Conservation (phyloP, 2,113 vertebrate genomes). For the Lamprologus tigripictilis region DNA sequence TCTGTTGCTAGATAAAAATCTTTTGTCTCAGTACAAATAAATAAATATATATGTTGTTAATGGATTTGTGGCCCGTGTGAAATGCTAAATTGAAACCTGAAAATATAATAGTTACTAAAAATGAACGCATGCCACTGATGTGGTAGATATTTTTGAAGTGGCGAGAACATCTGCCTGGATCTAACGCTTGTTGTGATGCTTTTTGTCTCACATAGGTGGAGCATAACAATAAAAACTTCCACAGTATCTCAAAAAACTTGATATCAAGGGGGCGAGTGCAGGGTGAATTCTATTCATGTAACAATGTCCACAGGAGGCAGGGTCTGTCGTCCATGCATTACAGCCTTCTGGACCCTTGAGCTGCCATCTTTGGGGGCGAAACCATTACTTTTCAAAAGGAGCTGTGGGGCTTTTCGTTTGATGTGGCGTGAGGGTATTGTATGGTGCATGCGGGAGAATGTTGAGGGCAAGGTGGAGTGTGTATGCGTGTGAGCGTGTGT, state of each 20-base stretch:
- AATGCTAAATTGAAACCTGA: not conserved
- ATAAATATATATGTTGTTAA: not conserved
- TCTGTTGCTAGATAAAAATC: not conserved
- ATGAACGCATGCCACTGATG: not conserved
- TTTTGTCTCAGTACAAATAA: not conserved
- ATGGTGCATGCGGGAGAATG: slow-evolving; percentile 63
- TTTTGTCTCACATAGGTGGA: not conserved
- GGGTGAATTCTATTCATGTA: slow-evolving; percentile 27
- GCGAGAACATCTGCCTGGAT: not conserved
- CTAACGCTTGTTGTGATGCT: not conserved
- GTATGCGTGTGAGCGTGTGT: slow-evolving; percentile 45
- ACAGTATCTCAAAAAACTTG: slow-evolving; percentile 9
- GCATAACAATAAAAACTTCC: not conserved
- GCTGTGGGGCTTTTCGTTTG: slow-evolving; percentile 69
- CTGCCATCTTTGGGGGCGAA: slow-evolving; percentile 59
- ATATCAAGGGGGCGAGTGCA: not conserved
- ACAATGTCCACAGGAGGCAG: slow-evolving; percentile 36
- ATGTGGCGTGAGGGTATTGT: slow-evolving; percentile 70
- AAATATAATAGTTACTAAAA: not conserved
- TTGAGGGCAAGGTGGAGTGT: slow-evolving; percentile 62
- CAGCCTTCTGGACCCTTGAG: slow-evolving; percentile 45
- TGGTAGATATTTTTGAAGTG: not conserved
- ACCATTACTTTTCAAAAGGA: slow-evolving; percentile 65
- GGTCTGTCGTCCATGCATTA: slow-evolving; percentile 27
- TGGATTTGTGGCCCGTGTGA: not conserved